phyloP scores from a whole-genome alignment of 53 echinoderm and acorn worm genomes.

The Holothuria leucospilota region DNA sequence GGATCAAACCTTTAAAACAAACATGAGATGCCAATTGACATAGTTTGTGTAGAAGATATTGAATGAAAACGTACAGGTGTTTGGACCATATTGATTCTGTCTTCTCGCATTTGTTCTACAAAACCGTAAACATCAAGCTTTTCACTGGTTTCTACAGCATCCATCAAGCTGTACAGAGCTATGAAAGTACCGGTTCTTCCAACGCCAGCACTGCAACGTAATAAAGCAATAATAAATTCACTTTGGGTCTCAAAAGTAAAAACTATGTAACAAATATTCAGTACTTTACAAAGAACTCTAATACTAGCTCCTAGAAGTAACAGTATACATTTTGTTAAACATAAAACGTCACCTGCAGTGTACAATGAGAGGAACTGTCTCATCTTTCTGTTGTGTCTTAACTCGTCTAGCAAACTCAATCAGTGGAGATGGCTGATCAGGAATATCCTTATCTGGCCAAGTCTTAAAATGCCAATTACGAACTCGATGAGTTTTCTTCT shows the following conservation, averaged over 20 bases:
- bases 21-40: no score
- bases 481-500: neutral
- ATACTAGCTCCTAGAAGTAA: no score
- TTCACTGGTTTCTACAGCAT: constrained; percentile 26
- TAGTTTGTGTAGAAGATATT: neutral
- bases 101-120: constrained; percentile 31
- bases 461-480: constrained; percentile 43
- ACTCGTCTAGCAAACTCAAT: constrained; percentile 59
- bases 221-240: neutral
- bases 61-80: constrained; percentile 28
- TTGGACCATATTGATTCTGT: constrained; percentile 56
- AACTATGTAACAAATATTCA: no score
- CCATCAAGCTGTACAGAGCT: constrained; percentile 32
- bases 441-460: constrained; percentile 76
- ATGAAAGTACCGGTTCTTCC: constrained; percentile 78
- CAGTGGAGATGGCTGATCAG: constrained; percentile 62
- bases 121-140: constrained; percentile 40
- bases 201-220: constrained; percentile 73
- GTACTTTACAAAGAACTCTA: no score
- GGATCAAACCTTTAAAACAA: no score
- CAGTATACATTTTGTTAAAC: no score
- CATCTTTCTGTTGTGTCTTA: neutral
- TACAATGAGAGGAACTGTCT: constrained; percentile 57
- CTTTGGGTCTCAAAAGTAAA: no score
- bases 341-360: constrained; percentile 77